Conservation (phyloP, 2,888 invertebrate species). For the Pharmacophagus antenor region DNA sequence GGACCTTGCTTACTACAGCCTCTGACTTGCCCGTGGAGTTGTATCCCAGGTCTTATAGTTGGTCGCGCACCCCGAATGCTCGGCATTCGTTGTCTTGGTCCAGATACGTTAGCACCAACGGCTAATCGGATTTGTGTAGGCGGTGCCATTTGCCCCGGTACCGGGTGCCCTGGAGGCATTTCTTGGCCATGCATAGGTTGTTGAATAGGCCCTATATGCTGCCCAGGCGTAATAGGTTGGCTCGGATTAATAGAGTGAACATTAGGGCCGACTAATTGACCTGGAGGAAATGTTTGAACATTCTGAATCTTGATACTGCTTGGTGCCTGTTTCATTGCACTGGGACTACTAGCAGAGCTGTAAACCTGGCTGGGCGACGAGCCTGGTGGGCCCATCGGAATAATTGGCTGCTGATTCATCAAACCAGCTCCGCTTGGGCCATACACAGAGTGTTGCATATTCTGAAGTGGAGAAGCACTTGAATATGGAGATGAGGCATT, state of each 20-base stretch:
- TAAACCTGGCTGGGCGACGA: slow-evolving; percentile 52
- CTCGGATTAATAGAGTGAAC: slow-evolving; percentile 41
- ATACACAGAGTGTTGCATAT: slow-evolving; percentile 72
- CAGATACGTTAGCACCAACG: slow-evolving; percentile 54
- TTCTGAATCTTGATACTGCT: slow-evolving; percentile 65
- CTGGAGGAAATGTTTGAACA: slow-evolving; percentile 67
- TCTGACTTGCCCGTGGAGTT: slow-evolving; percentile 67
- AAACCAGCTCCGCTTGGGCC: slow-evolving; percentile 50
- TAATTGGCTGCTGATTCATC: slow-evolving; percentile 47
- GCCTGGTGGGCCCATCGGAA: slow-evolving; percentile 53
- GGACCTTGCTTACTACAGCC: slow-evolving; percentile 52
- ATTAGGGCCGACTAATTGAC: slow-evolving; percentile 47
- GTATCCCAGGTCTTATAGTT: slow-evolving; percentile 64
- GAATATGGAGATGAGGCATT: slow-evolving; percentile 58
- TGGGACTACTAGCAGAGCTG: slow-evolving; percentile 56
- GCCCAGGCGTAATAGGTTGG: slow-evolving; percentile 42
- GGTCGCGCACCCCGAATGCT: slow-evolving; percentile 57
- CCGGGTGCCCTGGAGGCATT: slow-evolving; percentile 36
- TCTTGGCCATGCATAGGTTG: slow-evolving; percentile 18
- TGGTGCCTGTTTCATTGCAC: slow-evolving; percentile 56
- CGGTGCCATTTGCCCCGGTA: slow-evolving; percentile 50
- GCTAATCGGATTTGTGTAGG: slow-evolving; percentile 68
- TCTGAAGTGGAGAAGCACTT: slow-evolving; percentile 62
- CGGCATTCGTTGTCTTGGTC: slow-evolving; percentile 59
- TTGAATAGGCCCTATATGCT: slow-evolving; percentile 41